Evolutionary conservation across 2,888 invertebrate species (phyloP).

Genomic region (Drosophila histrio): DNA sequence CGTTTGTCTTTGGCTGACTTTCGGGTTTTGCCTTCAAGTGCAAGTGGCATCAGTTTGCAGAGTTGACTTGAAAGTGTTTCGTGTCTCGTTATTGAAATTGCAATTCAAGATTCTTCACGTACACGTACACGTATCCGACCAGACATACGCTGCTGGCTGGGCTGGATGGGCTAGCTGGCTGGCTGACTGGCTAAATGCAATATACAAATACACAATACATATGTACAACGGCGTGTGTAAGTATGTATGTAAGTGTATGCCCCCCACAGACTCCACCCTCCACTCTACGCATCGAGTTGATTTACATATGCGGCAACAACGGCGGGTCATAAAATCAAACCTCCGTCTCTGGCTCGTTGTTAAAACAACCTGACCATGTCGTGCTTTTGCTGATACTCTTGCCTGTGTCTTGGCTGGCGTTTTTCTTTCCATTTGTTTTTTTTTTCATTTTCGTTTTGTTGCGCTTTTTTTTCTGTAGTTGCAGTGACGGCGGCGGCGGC

Average conservation of each 20-base stretch:
- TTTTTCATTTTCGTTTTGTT: conserved; percentile 13
- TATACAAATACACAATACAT: not conserved
- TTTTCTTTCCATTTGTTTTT: conserved; percentile 33
- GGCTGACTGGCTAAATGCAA: not conserved
- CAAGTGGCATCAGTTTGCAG: conserved; percentile 60
- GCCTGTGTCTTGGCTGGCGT: conserved; percentile 25
- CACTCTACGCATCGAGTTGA: conserved; percentile 61
- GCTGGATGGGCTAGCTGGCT: conserved; percentile 7
- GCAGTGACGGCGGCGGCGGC: conserved; percentile 19
- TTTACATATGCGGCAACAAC: conserved; percentile 63
- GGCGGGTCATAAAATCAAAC: conserved; percentile 61
- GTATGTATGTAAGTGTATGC: not conserved
- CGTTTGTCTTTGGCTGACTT: conserved; percentile 16
- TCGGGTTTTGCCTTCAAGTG: conserved; percentile 57
- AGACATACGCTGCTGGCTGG: too few relatives aligned
- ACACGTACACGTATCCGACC: conserved; percentile 47
- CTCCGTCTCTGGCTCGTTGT: conserved; percentile 53
- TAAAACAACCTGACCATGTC: conserved; percentile 77
- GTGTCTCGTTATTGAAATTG: conserved; percentile 78
- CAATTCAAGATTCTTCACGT: conserved; percentile 77
- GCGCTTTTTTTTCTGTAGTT: conserved; percentile 13
- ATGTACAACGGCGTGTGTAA: not conserved
- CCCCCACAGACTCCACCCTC: not conserved
- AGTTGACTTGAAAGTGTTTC: conserved; percentile 70
- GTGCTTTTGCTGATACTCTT: conserved; percentile 30